A percentile compares a stretch with the other conserved stretches of the same genome.
These are phyloP conservation scores for Agonopterix heracliana DNA, from an alignment of 2,888 invertebrate genomes.

Conservation along the genomic window DNA sequence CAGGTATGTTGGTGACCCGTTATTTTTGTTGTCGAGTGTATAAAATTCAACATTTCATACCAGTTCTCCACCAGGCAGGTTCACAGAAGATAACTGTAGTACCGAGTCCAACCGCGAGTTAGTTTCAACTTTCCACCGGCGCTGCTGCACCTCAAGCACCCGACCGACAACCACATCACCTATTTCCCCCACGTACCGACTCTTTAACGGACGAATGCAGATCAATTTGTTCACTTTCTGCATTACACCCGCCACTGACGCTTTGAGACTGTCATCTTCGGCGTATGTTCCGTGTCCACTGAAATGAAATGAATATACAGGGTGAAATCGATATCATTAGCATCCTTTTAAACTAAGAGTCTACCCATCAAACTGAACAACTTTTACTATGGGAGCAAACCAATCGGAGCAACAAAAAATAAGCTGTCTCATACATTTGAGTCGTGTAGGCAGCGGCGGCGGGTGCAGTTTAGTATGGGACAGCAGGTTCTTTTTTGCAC, in stretches of 20 bases:
- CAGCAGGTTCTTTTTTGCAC: too few species aligned
- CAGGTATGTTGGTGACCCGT: too few species aligned
- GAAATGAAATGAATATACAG: too few species aligned
- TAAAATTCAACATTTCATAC: slow-evolving; percentile 54
- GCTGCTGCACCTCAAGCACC: slow-evolving; percentile 94
- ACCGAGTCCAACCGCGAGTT: slow-evolving; percentile 93
- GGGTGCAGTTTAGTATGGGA: too few species aligned
- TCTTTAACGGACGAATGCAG: slow-evolving; percentile 92
- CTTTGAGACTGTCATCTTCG: slow-evolving; percentile 87
- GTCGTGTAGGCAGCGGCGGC: too few species aligned
- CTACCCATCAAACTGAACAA: too few species aligned
- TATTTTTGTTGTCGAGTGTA: too few species aligned
- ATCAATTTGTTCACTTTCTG: slow-evolving; percentile 97
- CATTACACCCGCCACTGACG: slow-evolving; percentile 96
- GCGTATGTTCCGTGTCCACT: slow-evolving; percentile 98
- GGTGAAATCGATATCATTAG: too few species aligned
- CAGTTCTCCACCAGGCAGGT: slow-evolving; percentile 98
- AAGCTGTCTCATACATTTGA: too few species aligned
- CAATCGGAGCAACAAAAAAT: too few species aligned
- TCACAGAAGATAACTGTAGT: slow-evolving; percentile 92
- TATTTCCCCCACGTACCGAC: slow-evolving; percentile 93
- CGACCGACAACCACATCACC: slow-evolving; percentile 98
- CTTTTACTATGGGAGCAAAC: too few species aligned
- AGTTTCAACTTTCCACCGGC: slow-evolving; percentile 96
- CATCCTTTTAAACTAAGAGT: too few species aligned